These are phyloP conservation scores for Bruchidius siliquastri DNA, from an alignment of 2,888 invertebrate species.

Conservation along the genomic window DNA sequence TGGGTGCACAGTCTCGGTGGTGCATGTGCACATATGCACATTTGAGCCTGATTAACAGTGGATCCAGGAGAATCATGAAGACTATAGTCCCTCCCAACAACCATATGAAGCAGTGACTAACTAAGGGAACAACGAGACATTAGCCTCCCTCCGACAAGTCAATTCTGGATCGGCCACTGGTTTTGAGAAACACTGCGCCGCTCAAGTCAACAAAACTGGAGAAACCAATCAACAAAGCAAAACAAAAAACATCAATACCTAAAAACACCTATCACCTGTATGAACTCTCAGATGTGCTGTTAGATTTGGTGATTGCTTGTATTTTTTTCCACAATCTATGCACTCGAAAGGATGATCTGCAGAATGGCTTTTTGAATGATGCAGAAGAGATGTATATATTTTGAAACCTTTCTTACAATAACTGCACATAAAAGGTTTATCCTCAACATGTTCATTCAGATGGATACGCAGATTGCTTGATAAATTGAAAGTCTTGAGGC, in stretches of 20 bases:
- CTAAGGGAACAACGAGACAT: too few relatives aligned
- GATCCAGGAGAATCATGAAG: too few relatives aligned
- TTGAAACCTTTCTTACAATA: slow-evolving; percentile 29
- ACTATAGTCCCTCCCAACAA: too few relatives aligned
- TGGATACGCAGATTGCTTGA: slow-evolving; percentile 11
- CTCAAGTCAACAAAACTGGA: not conserved
- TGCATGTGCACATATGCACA: too few relatives aligned
- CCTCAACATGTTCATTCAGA: slow-evolving; percentile 12
- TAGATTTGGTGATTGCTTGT: slow-evolving; percentile 39
- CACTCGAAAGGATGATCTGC: slow-evolving; percentile 39
- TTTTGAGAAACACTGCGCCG: not conserved
- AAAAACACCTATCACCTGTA: slow-evolving; percentile 30
- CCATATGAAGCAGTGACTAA: too few relatives aligned
- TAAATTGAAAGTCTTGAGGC: slow-evolving; percentile 9
- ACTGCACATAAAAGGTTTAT: slow-evolving; percentile 12
- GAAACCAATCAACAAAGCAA: not conserved
- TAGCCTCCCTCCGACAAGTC: too few relatives aligned
- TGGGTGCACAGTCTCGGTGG: too few relatives aligned
- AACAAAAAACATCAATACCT: not conserved
- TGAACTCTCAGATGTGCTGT: slow-evolving; percentile 42
- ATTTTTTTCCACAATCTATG: slow-evolving; percentile 39
- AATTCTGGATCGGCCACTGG: too few relatives aligned
- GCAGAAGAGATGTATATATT: slow-evolving; percentile 35
- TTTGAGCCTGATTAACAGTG: too few relatives aligned
- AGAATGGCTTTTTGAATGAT: slow-evolving; percentile 39